phyloP scores from a whole-genome alignment of 2,113 vertebrate genomes.

The Guaruba guarouba region DNA sequence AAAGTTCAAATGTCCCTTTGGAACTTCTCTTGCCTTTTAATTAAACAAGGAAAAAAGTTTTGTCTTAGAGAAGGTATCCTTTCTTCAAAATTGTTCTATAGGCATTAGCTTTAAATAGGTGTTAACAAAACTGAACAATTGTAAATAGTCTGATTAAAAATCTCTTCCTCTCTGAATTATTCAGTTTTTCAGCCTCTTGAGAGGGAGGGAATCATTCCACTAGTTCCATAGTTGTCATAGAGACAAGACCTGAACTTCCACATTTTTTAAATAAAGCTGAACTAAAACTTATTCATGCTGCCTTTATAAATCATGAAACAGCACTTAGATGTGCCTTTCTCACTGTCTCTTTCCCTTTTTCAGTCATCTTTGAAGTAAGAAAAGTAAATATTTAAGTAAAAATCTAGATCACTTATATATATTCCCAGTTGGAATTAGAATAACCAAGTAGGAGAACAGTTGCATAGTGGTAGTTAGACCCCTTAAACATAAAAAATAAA shows the following conservation, averaged over 20 bases:
- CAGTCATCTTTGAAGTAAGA: background rate
- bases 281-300: conserved; percentile 2
- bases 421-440: background rate
- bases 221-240: conserved; percentile 55
- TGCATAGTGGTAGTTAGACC: background rate
- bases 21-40: background rate
- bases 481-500: background rate
- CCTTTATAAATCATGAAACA: conserved; percentile 21
- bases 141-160: conserved; percentile 48
- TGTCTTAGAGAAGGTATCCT: background rate
- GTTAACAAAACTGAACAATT: conserved; percentile 8
- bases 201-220: conserved; percentile 37
- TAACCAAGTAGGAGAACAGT: background rate
- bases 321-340: background rate
- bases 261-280: conserved; percentile 33
- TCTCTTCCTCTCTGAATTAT: conserved; percentile 34
- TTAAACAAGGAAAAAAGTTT: background rate
- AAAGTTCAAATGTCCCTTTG: background rate
- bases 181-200: conserved; percentile 39
- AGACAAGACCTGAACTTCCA: conserved; percentile 29
- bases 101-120: conserved; percentile 23
- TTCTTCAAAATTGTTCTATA: background rate
- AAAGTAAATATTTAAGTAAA: background rate
- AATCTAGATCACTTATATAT: background rate
- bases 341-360: background rate